Evolutionary conservation across 2,113 vertebrate species (phyloP), one percentile per base, ranked within the genome.

Genomic region (Hydropotes inermis): DNA sequence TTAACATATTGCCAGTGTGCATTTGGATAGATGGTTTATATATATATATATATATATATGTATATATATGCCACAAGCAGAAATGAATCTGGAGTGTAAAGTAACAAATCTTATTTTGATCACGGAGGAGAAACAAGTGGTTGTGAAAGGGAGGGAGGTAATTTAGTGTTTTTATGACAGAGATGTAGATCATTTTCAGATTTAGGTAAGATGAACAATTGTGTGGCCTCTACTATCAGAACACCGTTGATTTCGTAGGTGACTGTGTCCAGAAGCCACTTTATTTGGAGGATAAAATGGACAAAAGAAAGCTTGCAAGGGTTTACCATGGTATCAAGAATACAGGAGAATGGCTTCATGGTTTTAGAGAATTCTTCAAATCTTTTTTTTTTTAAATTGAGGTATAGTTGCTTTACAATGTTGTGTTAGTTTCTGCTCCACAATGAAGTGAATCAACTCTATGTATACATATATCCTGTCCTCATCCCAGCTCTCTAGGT

Each of bases 331-430:
- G 3, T 47, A 61, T 55, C 39, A 28, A 17, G 36, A 33, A 54
- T 50, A 47, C 6, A 15, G 43, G 15, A 67, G n/a, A 47, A 90
- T 33, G 23, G 1, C 74, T 84, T 30, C 36, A 7, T 58, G 23
- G 19, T 47, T 93, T 86, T 55, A 97, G 85, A 96, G n/a, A 67
- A 60, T 76, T 96, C 60, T 88, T 94, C 57, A 16, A 88, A 54
- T 61, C 27, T 76, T 7, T 43, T 74, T 36, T 36, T 64, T 30
- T 33, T 70, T 36, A 43, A 43, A 43, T 27, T 76, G 23, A 76
- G 39, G 12, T 43, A 15, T 27, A 76, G 23, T 15, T 43, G 39
- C 70, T 43, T 76, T 76, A 76, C 39, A 27, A 43, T 43, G 39
- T 7, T 15, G 70, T 76, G 3, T 76, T 27, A 7, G 23, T 43